A percentile compares a stretch with the other conserved stretches of the same genome.
phyloP scores from a whole-genome alignment of 2,888 invertebrate species.

The Plusia festucae region DNA sequence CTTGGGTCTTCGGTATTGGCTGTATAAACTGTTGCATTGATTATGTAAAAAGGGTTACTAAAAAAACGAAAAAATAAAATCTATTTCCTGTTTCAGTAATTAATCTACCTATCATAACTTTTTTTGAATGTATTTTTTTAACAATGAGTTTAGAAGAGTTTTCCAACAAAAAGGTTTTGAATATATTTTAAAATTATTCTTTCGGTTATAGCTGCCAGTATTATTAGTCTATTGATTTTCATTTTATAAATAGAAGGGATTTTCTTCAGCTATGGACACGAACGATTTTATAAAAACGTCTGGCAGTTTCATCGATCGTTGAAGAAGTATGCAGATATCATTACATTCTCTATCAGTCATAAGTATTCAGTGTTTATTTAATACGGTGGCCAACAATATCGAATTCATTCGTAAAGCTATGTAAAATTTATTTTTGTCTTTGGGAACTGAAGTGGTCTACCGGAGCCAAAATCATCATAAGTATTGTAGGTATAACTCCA shows the following conservation, averaged over 20 bases:
- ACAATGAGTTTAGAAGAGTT: too few species aligned
- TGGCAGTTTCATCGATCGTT: constrained; percentile 3
- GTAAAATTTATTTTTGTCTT: background rate
- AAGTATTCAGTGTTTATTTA: background rate
- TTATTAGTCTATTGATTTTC: constrained; percentile 10
- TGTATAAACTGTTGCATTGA: constrained; percentile 23
- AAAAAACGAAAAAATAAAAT: background rate
- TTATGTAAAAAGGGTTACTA: constrained; percentile 6
- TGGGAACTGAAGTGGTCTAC: background rate
- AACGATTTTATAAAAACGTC: constrained; percentile 5
- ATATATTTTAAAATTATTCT: background rate
- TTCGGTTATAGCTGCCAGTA: constrained; percentile 1
- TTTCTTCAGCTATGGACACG: constrained; percentile 4
- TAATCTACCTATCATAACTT: too few species aligned
- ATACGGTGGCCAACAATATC: background rate
- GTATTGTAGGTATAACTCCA: constrained; percentile 5
- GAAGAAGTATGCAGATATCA: constrained; percentile 1
- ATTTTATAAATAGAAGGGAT: constrained; percentile 5
- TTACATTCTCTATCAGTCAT: background rate
- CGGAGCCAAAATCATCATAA: constrained; percentile 2
- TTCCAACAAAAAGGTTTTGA: background rate
- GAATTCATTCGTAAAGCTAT: background rate
- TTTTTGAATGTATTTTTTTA: too few species aligned
- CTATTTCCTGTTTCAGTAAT: too few species aligned
- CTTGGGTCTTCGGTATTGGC: constrained; percentile 28